Base-by-base conservation (phyloP, 64 coral and sea anemone genomes). In the Dendrophyllia cribrosa region DNA sequence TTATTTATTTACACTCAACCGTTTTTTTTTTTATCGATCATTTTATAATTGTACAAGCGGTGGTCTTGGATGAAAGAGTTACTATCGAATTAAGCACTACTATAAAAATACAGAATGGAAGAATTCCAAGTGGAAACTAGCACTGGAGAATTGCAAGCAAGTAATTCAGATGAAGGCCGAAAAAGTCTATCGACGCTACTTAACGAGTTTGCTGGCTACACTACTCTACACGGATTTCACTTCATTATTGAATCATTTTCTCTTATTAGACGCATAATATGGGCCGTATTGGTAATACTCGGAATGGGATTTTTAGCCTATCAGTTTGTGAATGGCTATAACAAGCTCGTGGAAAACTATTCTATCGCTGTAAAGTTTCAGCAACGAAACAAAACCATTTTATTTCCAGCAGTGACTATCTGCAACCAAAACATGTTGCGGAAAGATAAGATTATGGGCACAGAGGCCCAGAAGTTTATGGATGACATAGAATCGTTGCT, bases 211-310 rank as follows among this genome's bases (percentile, higher is more conserved):
- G 69, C 21, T 24, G 79, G 75, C 17, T 94, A 94, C 64, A 82
- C 92, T 7, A 84, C 86, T 7, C 78, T 94, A 9, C 92, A 94
- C 52, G 92, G 92, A 26, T 23, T 89, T 21, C 86, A 89, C 25
- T 94, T 94, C 88, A 64, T 86, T 14, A 62, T 82, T 21, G 61
- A 68, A 3, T 58, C 74, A 5, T 17, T 13, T 43, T 89, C 86
- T n/a, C n/a, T 51, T 65, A 4, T 88, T 51, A 75, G 86, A 22
- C 76, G 92, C 13, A 19, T 59, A 20, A 51, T 89, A 1, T 94
- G 77, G 86, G 73, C 55, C 8, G 59, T 72, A 47, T 72, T 93
- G 46, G 21, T 90, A 7, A 24, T 90, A 9, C 8, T n/a, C 3
- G 63, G 61, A 24, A n/a, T 78, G 19, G n/a, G 19, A n/a, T 5